phyloP scores from a whole-genome alignment of 2,888 invertebrate genomes.

The Nomada fabriciana region DNA sequence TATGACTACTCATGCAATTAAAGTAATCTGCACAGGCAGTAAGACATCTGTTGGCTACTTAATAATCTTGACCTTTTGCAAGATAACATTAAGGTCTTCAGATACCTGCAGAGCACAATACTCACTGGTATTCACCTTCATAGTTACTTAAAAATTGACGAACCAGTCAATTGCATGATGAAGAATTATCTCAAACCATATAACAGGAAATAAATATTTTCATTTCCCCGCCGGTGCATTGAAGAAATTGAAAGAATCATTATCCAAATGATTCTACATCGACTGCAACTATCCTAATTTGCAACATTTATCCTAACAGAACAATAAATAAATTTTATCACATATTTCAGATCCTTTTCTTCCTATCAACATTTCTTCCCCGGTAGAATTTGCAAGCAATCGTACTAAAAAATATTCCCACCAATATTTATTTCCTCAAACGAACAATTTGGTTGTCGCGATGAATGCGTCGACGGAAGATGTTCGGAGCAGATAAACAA shows the following conservation, averaged over 20 bases:
- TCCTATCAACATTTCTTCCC: no score
- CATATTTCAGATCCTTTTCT: no score
- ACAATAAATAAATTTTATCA: neutral
- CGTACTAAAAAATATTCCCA: neutral
- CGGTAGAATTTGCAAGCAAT: no score
- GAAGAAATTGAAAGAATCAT: no score
- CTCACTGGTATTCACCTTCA: no score
- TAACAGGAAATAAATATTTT: no score
- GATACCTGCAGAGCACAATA: neutral
- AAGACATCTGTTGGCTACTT: neutral
- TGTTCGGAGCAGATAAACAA: conserved; percentile 6
- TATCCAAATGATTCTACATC: no score
- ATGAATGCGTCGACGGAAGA: neutral
- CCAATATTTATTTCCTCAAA: neutral
- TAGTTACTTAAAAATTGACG: neutral
- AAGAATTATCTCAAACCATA: no score
- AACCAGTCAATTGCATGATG: neutral
- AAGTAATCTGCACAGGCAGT: neutral
- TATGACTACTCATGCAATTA: neutral
- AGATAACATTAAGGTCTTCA: neutral
- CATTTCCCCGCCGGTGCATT: no score
- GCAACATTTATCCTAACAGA: neutral
- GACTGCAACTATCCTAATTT: neutral
- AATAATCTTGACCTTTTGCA: neutral
- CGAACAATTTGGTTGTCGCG: neutral